These are phyloP conservation scores for Neodiprion pinetum DNA, from an alignment of 1,140 invertebrate genomes.

Conservation along the genomic window DNA sequence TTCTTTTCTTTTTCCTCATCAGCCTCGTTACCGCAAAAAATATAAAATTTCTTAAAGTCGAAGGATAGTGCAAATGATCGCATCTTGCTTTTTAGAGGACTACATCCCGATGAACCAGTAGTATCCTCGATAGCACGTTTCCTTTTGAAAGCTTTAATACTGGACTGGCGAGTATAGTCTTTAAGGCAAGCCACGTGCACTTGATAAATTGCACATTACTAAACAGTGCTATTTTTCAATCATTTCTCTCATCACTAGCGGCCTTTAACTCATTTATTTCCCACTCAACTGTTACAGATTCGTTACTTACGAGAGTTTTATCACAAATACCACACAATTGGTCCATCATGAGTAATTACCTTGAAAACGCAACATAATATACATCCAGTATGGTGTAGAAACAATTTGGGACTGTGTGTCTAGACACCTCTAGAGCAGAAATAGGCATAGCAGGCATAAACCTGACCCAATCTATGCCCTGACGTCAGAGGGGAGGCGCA, in stretches of 20 bases:
- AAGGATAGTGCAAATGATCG: conserved; percentile 24
- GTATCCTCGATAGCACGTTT: background rate
- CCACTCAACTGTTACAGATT: background rate
- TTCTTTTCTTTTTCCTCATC: background rate
- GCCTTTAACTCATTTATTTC: background rate
- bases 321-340: background rate
- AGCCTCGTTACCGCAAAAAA: conserved; percentile 40
- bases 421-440: background rate
- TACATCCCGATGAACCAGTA: background rate
- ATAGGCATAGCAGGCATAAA: background rate
- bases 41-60: conserved; percentile 43
- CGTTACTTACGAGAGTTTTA: background rate
- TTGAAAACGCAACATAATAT: background rate
- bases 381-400: background rate
- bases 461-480: background rate
- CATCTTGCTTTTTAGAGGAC: background rate
- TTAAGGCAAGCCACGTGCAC: background rate
- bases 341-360: background rate
- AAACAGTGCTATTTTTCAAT: background rate
- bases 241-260: background rate
- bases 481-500: background rate
- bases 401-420: background rate
- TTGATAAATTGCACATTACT: background rate
- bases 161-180: background rate
- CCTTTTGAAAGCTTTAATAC: background rate